phyloP scores from a whole-genome alignment of 2,797 vertebrate species.

The Rhodeus uyekii region DNA sequence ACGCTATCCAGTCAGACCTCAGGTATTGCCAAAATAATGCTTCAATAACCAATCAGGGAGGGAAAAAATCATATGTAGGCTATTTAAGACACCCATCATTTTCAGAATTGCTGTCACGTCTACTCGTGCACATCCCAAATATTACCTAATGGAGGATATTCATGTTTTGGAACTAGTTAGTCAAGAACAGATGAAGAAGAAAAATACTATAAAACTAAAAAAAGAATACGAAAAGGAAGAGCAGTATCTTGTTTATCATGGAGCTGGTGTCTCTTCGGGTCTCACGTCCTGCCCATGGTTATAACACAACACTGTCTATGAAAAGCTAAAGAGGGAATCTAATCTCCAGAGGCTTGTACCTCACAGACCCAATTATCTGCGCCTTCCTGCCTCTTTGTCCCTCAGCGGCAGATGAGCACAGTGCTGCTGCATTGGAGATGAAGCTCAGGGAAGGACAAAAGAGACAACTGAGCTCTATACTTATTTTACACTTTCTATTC shows the following conservation, averaged over 20 bases:
- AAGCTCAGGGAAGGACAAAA: conserved; percentile 43
- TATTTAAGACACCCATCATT: neutral
- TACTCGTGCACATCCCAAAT: neutral
- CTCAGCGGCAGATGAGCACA: conserved; percentile 46
- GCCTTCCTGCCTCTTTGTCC: conserved; percentile 44
- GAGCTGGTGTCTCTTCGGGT: conserved; percentile 24
- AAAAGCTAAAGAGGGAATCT: conserved; percentile 43
- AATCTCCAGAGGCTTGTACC: conserved; percentile 47
- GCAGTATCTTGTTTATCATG: conserved; percentile 39
- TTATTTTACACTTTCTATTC: conserved; percentile 3
- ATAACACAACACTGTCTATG: conserved; percentile 52
- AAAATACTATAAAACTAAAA: neutral
- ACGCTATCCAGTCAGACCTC: neutral
- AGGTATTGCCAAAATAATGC: neutral
- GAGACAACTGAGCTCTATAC: conserved; percentile 18
- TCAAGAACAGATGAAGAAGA: neutral
- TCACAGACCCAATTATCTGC: conserved; percentile 56
- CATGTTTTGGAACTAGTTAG: neutral
- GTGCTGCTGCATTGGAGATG: conserved; percentile 31
- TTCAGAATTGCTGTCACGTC: neutral
- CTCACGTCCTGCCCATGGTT: conserved; percentile 49
- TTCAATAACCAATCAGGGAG: neutral
- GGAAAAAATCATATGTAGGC: neutral
- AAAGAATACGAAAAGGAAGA: neutral
- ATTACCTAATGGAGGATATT: neutral